Evolutionary conservation across 2,797 vertebrate genomes (phyloP), one percentile per base, ranked within the genome.

Genomic region (Holocentrus rufus): DNA sequence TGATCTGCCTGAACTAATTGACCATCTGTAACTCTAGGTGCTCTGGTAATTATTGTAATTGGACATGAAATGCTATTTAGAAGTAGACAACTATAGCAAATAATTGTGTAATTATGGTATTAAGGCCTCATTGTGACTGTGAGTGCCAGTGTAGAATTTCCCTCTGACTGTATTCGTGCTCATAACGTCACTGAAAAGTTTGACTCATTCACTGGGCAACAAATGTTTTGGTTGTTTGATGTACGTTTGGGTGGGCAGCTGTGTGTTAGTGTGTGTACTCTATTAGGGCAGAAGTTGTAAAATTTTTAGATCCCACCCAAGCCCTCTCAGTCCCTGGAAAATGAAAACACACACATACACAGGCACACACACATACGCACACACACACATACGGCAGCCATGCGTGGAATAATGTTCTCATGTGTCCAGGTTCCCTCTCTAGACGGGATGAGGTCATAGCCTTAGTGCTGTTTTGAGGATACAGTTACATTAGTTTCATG

Each of bases 391-490:
- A 44, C 18, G 57, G 72, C 74, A 80, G 79, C 78, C 74, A 77
- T 79, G 78, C 34, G 4, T 85, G 73, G 70, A 84, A 55, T 87
- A 83, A 79, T 69, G 80, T 36, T 86, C 69, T 85, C 82, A 67
- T 83, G 81, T 88, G 76, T 88, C 81, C 85, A 87, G 84, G 87
- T 85, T 81, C 60, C 53, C 55, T 85, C 83, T 77, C 44, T 60
- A 73, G 80, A 78, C 44, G 0, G 74, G 74, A 79, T 90, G 88
- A 90, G 86, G 79, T 91, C 88, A 90, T 79, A 77, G 85, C 72
- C 69, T 71, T 17, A 15, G 65, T 81, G 65, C 65, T 82, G 79
- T 61, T 63, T 85, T 59, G 30, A 27, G 70, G 81, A 86, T 88
- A 79, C 34, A 34, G 79, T 88, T 87, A 78, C 86, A 71, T 76